phyloP scores from a whole-genome alignment of 2,797 vertebrate genomes.

The Cetoscarus ocellatus region DNA sequence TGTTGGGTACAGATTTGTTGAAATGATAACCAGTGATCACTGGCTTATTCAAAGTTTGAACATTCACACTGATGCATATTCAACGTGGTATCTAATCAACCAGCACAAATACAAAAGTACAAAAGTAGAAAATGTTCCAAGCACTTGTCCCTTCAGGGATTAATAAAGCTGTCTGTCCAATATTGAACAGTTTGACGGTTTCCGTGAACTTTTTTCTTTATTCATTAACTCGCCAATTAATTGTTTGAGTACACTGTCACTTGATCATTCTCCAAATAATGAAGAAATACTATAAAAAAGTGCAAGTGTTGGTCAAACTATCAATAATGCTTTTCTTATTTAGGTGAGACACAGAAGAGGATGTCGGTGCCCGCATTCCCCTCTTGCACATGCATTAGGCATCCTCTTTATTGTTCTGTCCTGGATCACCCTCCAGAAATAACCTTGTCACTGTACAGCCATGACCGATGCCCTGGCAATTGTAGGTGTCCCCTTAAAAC shows the following conservation, averaged over 20 bases:
- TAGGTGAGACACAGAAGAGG: not conserved
- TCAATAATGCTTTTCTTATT: not conserved
- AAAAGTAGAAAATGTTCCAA: too few species aligned
- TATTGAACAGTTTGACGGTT: not conserved
- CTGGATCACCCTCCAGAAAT: slow-evolving; percentile 54
- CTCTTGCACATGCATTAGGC: slow-evolving; percentile 39
- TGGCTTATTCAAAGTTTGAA: too few species aligned
- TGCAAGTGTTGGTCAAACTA: not conserved
- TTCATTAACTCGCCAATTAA: not conserved
- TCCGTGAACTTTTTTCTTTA: not conserved
- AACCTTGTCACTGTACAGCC: slow-evolving; percentile 66
- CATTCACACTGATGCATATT: too few species aligned
- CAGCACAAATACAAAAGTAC: too few species aligned
- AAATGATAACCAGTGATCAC: too few species aligned
- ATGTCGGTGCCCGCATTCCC: slow-evolving; percentile 6
- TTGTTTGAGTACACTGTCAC: not conserved
- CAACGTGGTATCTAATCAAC: too few species aligned
- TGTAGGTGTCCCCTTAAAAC: slow-evolving; percentile 74
- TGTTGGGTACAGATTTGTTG: too few species aligned
- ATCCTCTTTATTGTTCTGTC: slow-evolving; percentile 49
- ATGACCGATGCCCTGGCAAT: slow-evolving; percentile 69
- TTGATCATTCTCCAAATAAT: not conserved
- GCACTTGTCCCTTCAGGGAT: too few species aligned
- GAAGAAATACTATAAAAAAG: too few species aligned
- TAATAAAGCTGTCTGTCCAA: too few species aligned